Evolutionary conservation across 2,113 vertebrate genomes (phyloP), one percentile per base, ranked within the genome.

Genomic region (Tachysurus fulvidraco): DNA sequence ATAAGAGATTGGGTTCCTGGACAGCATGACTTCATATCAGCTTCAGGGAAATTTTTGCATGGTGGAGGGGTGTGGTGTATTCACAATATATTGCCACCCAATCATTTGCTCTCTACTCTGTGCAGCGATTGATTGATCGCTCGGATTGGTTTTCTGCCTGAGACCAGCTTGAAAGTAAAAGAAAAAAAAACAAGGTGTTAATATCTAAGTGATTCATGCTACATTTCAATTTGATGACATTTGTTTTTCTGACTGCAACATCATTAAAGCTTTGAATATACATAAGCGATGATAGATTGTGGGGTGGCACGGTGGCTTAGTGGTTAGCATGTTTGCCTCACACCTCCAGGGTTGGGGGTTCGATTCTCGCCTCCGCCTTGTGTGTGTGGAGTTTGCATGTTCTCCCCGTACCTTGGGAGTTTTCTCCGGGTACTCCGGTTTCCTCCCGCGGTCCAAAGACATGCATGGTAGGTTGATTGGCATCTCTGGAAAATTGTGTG

Each of bases 1-100:
- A 91, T 78, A 62, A 69, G 90, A 92, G 92, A 93, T 89, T 93
- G 57, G 67, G 90, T 93, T 94, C 93, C 94, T 92, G 94, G 91
- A 89, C 77, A 89, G 69, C 69, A 92, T 94, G 92, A 94, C 92
- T 91, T 94, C 91, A 93, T 92, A 88, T 80, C 78, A 78, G 82
- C 83, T 89, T 82, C 10, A 30, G 83, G 88, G 85, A 76, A 83
- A 59, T 84, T 65, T 83, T 65, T 6, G 0, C 16, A 71, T 19
- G n/a, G n/a, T 74, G 50, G 28, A 85, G 64, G 69, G 80, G 88
- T 23, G 52, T 74, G 84, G 88, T 86, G 77, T 81, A 83, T 69
- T 59, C 67, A 30, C 23, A 46, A 86, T 86, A 50, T 19, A 83
- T 81, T 50, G n/a, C 17, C 74, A 86, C 28, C 74, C 21, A 80